phyloP scores from a whole-genome alignment of 92 coral and sea anemone genomes.

The Bergia puertoricense region DNA sequence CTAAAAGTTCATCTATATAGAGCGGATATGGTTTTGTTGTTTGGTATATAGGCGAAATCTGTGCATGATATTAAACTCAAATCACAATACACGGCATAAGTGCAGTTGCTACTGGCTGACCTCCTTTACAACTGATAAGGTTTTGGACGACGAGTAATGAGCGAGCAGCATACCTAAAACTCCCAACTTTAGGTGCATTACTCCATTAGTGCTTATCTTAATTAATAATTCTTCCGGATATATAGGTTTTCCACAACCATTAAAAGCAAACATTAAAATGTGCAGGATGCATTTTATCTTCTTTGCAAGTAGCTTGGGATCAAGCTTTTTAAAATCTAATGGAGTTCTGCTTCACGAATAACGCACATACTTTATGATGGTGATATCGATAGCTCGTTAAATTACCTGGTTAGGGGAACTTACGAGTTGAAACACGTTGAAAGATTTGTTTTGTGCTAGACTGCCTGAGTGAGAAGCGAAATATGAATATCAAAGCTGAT shows the following conservation, averaged over 20 bases:
- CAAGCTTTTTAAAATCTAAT: neutral
- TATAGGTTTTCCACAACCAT: neutral
- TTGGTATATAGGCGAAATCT: neutral
- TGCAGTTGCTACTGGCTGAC: neutral
- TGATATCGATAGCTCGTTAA: neutral
- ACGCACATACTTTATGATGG: slow-evolving; percentile 18
- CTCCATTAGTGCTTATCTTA: neutral
- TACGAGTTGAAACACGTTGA: neutral
- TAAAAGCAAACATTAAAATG: neutral
- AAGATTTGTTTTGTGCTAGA: neutral
- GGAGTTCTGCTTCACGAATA: neutral
- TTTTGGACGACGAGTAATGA: neutral
- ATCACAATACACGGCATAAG: neutral
- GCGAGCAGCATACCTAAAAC: neutral
- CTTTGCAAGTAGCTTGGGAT: neutral
- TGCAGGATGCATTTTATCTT: neutral
- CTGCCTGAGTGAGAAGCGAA: neutral
- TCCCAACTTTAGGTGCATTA: neutral
- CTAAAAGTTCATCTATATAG: no score
- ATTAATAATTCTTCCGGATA: neutral
- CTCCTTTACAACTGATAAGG: neutral
- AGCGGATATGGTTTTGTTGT: neutral
- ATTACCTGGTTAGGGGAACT: neutral
- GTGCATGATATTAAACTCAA: neutral
- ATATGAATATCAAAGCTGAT: neutral